phyloP scores from a whole-genome alignment of 2,797 vertebrate species.

The Synaphobranchus kaupii region DNA sequence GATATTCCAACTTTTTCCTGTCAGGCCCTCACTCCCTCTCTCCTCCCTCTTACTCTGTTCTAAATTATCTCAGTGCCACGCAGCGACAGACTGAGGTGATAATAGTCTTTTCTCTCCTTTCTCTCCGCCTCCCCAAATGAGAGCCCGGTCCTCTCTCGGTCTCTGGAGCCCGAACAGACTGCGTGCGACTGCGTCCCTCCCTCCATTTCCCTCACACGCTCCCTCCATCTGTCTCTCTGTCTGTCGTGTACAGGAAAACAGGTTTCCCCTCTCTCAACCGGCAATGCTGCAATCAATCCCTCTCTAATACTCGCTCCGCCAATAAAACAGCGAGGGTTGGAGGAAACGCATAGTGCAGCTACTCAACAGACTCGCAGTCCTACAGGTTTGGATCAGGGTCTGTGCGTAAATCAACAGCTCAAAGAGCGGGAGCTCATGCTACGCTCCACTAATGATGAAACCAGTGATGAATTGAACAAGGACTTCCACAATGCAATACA shows the following conservation, averaged over 20 bases:
- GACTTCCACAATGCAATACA: neutral
- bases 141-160: conserved; percentile 35
- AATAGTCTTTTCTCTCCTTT: conserved; percentile 21
- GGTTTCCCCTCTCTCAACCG: neutral
- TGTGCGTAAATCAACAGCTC: neutral
- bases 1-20: conserved; percentile 67
- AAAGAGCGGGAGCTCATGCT: neutral
- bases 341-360: neutral
- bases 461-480: neutral
- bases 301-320: neutral
- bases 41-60: conserved; percentile 39
- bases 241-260: conserved; percentile 10
- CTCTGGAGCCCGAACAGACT: conserved; percentile 45
- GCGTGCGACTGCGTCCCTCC: conserved; percentile 39
- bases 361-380: neutral
- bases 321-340: neutral
- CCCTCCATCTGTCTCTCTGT: conserved; percentile 24
- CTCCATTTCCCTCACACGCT: conserved; percentile 38
- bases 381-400: neutral
- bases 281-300: neutral
- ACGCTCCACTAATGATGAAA: neutral
- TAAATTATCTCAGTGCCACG: conserved; percentile 51
- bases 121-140: conserved; percentile 2
- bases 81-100: conserved; percentile 20
- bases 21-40: neutral